A percentile compares a stretch with the other conserved stretches of the same genome.
phyloP scores from a whole-genome alignment of 1,140 invertebrate species.

The Zaprionus capensis region DNA sequence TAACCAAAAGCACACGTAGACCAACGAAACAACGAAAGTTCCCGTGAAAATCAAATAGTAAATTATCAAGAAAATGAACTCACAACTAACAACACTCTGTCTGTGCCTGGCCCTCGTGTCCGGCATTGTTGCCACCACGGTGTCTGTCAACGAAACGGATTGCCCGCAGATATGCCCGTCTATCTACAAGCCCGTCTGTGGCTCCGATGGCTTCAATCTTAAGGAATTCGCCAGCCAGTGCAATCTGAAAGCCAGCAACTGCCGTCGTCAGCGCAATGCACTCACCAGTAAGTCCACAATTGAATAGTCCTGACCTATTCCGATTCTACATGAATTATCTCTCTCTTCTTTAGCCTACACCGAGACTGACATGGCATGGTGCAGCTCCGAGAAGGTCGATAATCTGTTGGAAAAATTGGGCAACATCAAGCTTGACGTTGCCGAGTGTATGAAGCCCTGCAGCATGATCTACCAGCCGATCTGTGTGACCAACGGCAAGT shows the following conservation, averaged over 20 bases:
- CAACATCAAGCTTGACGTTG: constrained; percentile 53
- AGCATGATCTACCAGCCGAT: constrained; percentile 77
- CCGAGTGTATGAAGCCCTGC: constrained; percentile 71
- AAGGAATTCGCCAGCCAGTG: constrained; percentile 72
- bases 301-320: not conserved
- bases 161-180: constrained; percentile 66
- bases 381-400: constrained; percentile 66
- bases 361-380: constrained; percentile 71
- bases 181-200: constrained; percentile 70
- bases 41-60: constrained; percentile 21
- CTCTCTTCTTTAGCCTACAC: constrained; percentile 45
- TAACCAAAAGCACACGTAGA: constrained; percentile 57
- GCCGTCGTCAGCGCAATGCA: constrained; percentile 59
- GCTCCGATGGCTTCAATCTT: constrained; percentile 64
- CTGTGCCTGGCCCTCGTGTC: constrained; percentile 54
- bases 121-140: constrained; percentile 57
- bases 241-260: constrained; percentile 66
- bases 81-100: constrained; percentile 46
- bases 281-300: constrained; percentile 47
- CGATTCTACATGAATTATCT: not conserved
- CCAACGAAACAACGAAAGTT: constrained; percentile 10
- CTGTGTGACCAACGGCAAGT: constrained; percentile 77
- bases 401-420: constrained; percentile 60
- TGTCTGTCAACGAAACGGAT: constrained; percentile 61
- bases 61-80: constrained; percentile 43